A percentile compares a stretch with the other conserved stretches of the same genome.
Evolutionary conservation across 2,797 vertebrate genomes (phyloP).

Genomic region (Carapus acus): DNA sequence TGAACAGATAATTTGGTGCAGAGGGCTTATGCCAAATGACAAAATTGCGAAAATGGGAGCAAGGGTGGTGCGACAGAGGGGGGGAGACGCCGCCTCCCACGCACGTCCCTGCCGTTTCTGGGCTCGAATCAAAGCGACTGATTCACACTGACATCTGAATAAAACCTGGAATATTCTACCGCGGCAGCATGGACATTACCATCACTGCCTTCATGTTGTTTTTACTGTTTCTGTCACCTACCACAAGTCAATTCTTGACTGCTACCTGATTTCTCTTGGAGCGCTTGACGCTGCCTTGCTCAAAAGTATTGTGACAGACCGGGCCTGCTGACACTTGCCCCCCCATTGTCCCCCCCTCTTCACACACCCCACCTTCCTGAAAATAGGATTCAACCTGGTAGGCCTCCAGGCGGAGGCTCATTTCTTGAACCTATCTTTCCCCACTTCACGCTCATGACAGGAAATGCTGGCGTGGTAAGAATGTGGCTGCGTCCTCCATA

Average conservation of each 20-base stretch:
- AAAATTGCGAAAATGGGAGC: no score
- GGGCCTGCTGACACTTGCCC: not conserved
- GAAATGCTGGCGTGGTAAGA: slow-evolving; percentile 6
- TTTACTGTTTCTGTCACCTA: not conserved
- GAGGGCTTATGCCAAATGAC: not conserved
- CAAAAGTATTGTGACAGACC: not conserved
- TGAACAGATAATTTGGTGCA: not conserved
- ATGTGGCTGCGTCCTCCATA: slow-evolving; percentile 15
- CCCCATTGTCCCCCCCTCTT: not conserved
- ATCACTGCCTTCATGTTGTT: not conserved
- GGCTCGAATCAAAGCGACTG: no score
- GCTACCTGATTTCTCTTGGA: not conserved
- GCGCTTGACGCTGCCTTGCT: not conserved
- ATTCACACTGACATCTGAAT: no score
- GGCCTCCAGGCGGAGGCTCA: slow-evolving; percentile 2
- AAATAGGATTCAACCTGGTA: slow-evolving; percentile 2
- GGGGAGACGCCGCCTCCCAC: no score
- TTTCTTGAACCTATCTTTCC: slow-evolving; percentile 6
- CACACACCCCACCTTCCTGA: no score
- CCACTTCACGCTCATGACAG: slow-evolving; percentile 13
- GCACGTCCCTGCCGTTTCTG: no score
- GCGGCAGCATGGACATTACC: no score
- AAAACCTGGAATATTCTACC: no score
- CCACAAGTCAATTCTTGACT: not conserved
- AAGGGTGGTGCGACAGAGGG: no score